A percentile compares a stretch with the other conserved stretches of the same genome.
Conservation (phyloP, 2,888 invertebrate species). For the Clistopyga incitator region DNA sequence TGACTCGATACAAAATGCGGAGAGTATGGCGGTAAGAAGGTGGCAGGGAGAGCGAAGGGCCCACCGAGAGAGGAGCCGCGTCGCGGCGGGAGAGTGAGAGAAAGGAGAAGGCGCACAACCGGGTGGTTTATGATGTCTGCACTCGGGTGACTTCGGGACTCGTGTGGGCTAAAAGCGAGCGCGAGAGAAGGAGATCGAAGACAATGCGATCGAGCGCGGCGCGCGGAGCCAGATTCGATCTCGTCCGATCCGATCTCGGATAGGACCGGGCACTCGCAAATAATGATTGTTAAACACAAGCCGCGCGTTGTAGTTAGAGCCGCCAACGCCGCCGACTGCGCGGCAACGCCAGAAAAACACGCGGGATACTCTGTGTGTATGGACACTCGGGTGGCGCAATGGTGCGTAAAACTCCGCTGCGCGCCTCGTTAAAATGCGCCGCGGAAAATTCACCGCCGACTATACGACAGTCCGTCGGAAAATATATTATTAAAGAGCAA, state of each 20-base stretch:
- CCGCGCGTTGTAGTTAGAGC: slow-evolving; percentile 70
- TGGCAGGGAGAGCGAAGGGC: slow-evolving; percentile 27
- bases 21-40: not conserved
- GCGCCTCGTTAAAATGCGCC: slow-evolving; percentile 78
- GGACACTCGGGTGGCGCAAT: slow-evolving; percentile 35
- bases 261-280: slow-evolving; percentile 77
- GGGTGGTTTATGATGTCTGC: slow-evolving; percentile 38
- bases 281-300: slow-evolving; percentile 82
- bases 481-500: slow-evolving; percentile 25
- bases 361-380: not conserved
- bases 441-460: slow-evolving; percentile 67
- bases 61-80: not conserved
- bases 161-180: slow-evolving; percentile 9
- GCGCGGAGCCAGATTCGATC: slow-evolving; percentile 66
- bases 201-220: slow-evolving; percentile 36
- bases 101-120: slow-evolving; percentile 21
- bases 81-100: not conserved
- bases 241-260: slow-evolving; percentile 75
- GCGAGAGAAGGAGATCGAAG: slow-evolving; percentile 26
- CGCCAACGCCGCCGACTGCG: not conserved
- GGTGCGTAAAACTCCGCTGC: slow-evolving; percentile 73
- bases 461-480: slow-evolving; percentile 15
- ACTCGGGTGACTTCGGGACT: slow-evolving; percentile 16
- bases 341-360: slow-evolving; percentile 2
- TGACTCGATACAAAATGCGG: slow-evolving; percentile 13